These are phyloP conservation scores for Hyposoter didymator DNA, from an alignment of 2,888 invertebrate species.

Conservation along the genomic window DNA sequence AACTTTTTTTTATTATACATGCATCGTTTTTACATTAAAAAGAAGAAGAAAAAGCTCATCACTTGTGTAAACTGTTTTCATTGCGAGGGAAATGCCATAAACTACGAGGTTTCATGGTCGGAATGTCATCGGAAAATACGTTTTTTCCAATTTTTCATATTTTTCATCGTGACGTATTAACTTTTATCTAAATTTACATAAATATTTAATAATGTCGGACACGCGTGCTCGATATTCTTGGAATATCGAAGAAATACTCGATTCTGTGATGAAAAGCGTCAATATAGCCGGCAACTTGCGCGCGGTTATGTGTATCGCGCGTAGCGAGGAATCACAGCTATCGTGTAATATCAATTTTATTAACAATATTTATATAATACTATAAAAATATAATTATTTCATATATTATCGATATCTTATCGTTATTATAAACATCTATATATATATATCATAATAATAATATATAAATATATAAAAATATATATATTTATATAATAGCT, in stretches of 20 bases:
- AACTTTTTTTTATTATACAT: slow-evolving; percentile 49
- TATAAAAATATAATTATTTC: slow-evolving; percentile 44
- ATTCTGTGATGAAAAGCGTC: slow-evolving; percentile 6
- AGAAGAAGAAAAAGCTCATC: slow-evolving; percentile 49
- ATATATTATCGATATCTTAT: slow-evolving; percentile 27
- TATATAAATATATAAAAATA: slow-evolving; percentile 21
- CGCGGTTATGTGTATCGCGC: slow-evolving; percentile 7
- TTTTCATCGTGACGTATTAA: background rate
- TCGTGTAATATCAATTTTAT: slow-evolving; percentile 66
- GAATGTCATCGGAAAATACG: slow-evolving; percentile 39
- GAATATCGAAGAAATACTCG: background rate
- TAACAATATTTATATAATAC: slow-evolving; percentile 61
- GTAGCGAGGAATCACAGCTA: slow-evolving; percentile 63
- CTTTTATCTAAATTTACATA: background rate
- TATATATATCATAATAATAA: background rate
- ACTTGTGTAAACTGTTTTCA: slow-evolving; percentile 69
- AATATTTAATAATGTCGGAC: background rate
- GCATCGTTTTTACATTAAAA: slow-evolving; percentile 65
- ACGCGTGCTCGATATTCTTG: background rate
- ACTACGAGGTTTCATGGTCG: slow-evolving; percentile 38
- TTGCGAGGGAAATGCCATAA: slow-evolving; percentile 23
- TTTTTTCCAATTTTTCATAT: background rate
- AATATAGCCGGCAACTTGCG: background rate
- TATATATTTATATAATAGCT: slow-evolving; percentile 26
- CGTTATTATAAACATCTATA: slow-evolving; percentile 4